Evolutionary conservation across 2,797 vertebrate genomes (phyloP).

Genomic region (Pangasius macronema): DNA sequence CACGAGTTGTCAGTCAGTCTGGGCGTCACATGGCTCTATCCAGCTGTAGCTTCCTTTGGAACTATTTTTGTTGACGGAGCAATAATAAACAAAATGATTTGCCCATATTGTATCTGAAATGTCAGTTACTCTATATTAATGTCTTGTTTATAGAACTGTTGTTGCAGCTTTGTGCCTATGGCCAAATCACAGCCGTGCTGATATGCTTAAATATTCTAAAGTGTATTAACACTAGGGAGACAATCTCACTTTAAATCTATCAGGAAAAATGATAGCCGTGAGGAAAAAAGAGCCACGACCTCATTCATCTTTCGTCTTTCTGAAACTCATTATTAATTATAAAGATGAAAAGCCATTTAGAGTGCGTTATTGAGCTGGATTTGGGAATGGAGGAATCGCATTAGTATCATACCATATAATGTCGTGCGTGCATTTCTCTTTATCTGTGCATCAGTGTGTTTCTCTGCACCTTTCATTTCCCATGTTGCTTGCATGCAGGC

Average conservation of each 20-base stretch:
- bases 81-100: neutral
- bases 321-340: constrained; percentile 1
- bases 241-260: constrained; percentile 3
- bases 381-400: neutral
- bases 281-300: constrained; percentile 1
- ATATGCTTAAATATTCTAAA: constrained; percentile 5
- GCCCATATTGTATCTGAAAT: neutral
- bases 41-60: neutral
- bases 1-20: neutral
- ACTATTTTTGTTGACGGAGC: neutral
- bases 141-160: neutral
- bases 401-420: neutral
- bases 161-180: neutral
- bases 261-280: neutral
- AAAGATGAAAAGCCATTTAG: constrained; percentile 1
- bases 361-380: neutral
- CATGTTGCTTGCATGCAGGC: neutral
- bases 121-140: neutral
- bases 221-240: neutral
- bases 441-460: constrained; percentile 30
- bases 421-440: neutral
- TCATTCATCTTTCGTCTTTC: neutral
- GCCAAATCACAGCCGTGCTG: neutral
- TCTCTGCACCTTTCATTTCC: constrained; percentile 13
- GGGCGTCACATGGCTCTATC: neutral